Evolutionary conservation across 2,113 vertebrate genomes (phyloP).

Genomic region (Otis tarda): DNA sequence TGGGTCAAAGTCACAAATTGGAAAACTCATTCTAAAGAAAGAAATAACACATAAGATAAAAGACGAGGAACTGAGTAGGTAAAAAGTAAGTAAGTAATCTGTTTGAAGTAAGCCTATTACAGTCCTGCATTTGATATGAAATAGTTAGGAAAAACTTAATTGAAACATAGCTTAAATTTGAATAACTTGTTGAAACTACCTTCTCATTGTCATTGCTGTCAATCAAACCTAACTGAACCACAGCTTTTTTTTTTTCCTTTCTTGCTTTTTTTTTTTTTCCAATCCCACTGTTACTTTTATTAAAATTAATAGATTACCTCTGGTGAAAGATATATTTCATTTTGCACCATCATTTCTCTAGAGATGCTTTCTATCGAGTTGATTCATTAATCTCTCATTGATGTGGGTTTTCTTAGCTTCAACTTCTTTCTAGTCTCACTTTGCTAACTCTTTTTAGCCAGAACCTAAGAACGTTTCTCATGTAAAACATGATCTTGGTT

Average conservation of each 20-base stretch:
- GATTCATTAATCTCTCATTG: slow-evolving; percentile 8
- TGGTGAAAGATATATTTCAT: slow-evolving; percentile 8
- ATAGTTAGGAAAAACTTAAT: background rate
- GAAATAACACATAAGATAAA: background rate
- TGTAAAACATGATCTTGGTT: background rate
- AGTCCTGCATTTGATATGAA: background rate
- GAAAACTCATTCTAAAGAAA: background rate
- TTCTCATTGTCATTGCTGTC: background rate
- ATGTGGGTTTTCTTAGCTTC: background rate
- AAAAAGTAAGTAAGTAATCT: background rate
- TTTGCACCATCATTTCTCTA: background rate
- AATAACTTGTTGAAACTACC: background rate
- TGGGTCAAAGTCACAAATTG: background rate
- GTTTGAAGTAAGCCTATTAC: background rate
- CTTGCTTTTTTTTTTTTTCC: background rate
- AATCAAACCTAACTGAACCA: background rate
- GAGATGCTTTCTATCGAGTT: background rate
- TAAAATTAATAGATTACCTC: slow-evolving; percentile 35
- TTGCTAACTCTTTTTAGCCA: background rate
- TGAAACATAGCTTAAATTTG: background rate
- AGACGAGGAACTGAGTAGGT: background rate
- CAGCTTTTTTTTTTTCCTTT: background rate
- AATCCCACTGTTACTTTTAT: background rate
- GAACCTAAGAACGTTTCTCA: background rate
- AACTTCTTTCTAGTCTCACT: background rate